Percentiles rank a stretch among this genome's conserved stretches.
Evolutionary conservation across 2,113 vertebrate genomes (phyloP).

Genomic region (Dasyprocta punctata): DNA sequence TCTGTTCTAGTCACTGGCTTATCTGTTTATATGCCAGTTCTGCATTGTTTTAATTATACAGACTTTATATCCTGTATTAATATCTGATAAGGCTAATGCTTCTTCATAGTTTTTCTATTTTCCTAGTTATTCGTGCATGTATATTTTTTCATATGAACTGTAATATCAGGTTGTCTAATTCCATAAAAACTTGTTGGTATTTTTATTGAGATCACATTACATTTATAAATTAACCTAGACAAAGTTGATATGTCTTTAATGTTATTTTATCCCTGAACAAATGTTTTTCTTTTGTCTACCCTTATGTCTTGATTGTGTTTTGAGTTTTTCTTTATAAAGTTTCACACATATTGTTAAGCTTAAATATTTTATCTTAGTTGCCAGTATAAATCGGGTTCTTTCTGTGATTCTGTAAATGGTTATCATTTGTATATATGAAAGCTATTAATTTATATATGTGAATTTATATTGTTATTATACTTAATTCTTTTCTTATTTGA

Average conservation of each 20-base stretch:
- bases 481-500: neutral
- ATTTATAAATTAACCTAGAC: neutral
- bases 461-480: neutral
- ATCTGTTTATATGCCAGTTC: neutral
- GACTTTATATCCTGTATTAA: neutral
- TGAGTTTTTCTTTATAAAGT: neutral
- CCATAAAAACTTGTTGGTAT: neutral
- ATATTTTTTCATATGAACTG: neutral
- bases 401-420: neutral
- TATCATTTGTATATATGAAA: neutral
- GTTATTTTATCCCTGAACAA: too few relatives aligned
- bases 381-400: neutral
- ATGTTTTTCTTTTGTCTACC: too few relatives aligned
- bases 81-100: neutral
- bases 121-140: neutral
- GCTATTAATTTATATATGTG: neutral
- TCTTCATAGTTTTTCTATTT: too few relatives aligned
- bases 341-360: neutral
- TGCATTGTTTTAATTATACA: neutral
- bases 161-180: neutral
- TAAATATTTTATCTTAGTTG: neutral
- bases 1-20: neutral
- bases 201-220: constrained; percentile 13
- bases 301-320: neutral
- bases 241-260: neutral